phyloP scores from a whole-genome alignment of 2,113 vertebrate species.

The Chrysochloris asiatica region DNA sequence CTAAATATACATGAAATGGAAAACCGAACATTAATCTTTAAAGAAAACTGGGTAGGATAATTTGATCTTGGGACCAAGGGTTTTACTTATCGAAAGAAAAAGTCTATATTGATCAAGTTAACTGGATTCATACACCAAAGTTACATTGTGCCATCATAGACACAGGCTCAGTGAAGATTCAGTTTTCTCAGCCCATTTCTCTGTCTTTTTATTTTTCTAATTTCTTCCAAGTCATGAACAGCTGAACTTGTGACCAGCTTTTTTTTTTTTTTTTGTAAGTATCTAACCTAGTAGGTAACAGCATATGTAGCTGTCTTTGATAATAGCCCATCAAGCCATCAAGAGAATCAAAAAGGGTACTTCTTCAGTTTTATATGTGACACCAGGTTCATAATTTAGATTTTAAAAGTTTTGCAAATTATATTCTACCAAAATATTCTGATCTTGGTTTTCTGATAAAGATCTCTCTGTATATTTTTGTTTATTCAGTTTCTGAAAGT shows the following conservation, averaged over 20 bases:
- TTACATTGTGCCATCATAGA: not conserved
- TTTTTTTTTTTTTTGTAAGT: not conserved
- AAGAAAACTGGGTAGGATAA: not conserved
- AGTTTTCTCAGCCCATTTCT: not conserved
- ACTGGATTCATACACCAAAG: not conserved
- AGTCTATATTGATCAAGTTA: not conserved
- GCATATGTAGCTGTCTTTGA: constrained; percentile 17
- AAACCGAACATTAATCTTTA: not conserved
- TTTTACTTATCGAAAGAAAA: not conserved
- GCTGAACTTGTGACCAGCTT: not conserved
- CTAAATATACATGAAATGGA: not conserved
- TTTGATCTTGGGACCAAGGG: not conserved
- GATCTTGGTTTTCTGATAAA: not conserved
- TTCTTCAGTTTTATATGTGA: not conserved
- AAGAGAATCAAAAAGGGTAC: not conserved
- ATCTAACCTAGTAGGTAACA: not conserved
- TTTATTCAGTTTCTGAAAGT: not conserved
- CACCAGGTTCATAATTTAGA: not conserved
- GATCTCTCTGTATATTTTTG: not conserved
- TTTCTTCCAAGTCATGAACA: constrained; percentile 23
- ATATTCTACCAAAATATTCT: constrained; percentile 13
- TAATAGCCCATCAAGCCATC: constrained; percentile 24
- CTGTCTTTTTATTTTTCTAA: not conserved
- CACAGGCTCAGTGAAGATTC: not conserved
- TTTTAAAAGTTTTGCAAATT: not conserved